A percentile compares a stretch with the other conserved stretches of the same genome.
These are phyloP conservation scores for Hoplostethus mediterraneus DNA, from an alignment of 2,797 vertebrate species.

Conservation along the genomic window DNA sequence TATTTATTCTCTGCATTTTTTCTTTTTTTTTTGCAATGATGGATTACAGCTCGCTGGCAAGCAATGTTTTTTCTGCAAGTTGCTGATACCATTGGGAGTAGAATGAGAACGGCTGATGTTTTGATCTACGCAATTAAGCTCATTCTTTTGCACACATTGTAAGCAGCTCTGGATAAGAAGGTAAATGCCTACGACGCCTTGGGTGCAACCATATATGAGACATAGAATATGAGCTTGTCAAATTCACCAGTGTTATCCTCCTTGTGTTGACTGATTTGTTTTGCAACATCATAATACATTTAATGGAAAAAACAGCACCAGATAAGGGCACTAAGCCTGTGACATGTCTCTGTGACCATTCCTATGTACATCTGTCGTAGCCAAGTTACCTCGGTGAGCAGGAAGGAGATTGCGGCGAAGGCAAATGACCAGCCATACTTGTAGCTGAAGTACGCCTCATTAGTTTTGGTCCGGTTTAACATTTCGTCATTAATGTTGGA, in stretches of 20 bases:
- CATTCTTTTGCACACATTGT: no score
- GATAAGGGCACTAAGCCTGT: no score
- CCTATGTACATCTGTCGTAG: background rate
- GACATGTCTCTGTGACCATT: no score
- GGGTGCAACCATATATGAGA: background rate
- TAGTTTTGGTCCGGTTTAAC: slow-evolving; percentile 91
- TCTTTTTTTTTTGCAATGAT: no score
- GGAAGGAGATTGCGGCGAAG: slow-evolving; percentile 93
- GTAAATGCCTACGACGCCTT: background rate
- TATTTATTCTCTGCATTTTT: no score
- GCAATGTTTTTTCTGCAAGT: no score
- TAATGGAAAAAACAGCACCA: no score
- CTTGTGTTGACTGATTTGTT: background rate
- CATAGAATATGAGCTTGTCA: background rate
- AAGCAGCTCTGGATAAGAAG: background rate
- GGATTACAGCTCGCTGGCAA: no score
- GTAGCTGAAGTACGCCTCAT: slow-evolving; percentile 92
- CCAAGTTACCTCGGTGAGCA: slow-evolving; percentile 91
- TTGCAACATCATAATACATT: no score
- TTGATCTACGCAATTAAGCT: no score
- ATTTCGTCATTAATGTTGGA: slow-evolving; percentile 95
- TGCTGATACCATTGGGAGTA: no score
- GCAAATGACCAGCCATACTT: slow-evolving; percentile 95
- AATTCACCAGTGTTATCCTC: background rate
- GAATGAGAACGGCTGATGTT: no score